Evolutionary conservation across 1,140 invertebrate genomes (phyloP).

Genomic region (Drosophila repleta): DNA sequence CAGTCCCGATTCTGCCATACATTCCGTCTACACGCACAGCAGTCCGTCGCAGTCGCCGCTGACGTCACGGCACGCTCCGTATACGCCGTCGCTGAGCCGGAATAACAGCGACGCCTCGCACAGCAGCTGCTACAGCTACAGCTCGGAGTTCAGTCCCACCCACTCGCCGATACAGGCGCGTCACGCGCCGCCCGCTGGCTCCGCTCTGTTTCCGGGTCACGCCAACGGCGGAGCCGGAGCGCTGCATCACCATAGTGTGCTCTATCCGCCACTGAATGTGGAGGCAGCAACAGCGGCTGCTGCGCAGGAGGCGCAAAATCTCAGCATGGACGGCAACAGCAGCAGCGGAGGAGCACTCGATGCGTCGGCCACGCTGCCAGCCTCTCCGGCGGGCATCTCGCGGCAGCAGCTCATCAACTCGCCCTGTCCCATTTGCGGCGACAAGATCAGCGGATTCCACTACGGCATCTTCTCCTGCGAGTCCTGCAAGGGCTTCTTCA

Average conservation of each 20-base stretch:
- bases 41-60: constrained; percentile 94
- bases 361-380: constrained; percentile 43
- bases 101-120: constrained; percentile 96
- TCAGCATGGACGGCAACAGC: constrained; percentile 63
- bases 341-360: constrained; percentile 23
- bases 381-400: constrained; percentile 90
- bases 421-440: constrained; percentile 97
- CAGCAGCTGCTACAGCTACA: constrained; percentile 91
- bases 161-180: constrained; percentile 92
- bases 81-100: constrained; percentile 92
- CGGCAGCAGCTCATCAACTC: constrained; percentile 92
- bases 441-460: constrained; percentile 97
- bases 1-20: constrained; percentile 93
- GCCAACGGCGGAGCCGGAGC: constrained; percentile 80
- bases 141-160: constrained; percentile 90
- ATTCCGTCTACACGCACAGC: constrained; percentile 91
- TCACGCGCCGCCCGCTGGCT: constrained; percentile 62
- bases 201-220: constrained; percentile 42
- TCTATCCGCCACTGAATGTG: constrained; percentile 84
- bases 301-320: constrained; percentile 70
- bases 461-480: constrained; percentile 99
- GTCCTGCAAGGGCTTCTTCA: constrained; percentile 99
- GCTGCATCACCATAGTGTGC: constrained; percentile 84
- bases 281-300: constrained; percentile 31
- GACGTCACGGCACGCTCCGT: constrained; percentile 90